Percentiles rank a stretch among this genome's conserved stretches.
Conservation (phyloP, 2,888 invertebrate genomes). For the Keiferia lycopersicella region DNA sequence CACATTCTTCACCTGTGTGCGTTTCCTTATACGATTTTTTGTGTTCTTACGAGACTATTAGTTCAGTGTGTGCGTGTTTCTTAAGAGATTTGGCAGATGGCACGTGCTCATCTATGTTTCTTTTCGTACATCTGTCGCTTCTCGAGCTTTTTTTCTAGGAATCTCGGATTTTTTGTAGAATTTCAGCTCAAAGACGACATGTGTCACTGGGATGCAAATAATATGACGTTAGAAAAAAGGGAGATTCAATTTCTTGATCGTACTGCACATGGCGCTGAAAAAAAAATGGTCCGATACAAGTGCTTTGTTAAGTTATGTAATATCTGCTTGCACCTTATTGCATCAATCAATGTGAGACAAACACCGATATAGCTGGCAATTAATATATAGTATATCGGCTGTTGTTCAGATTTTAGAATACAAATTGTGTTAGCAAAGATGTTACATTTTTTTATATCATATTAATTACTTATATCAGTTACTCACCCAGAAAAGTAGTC, state of each 20-base stretch:
- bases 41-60: conserved; percentile 50
- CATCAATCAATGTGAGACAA: conserved; percentile 31
- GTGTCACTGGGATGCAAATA: conserved; percentile 78
- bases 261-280: conserved; percentile 70
- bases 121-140: conserved; percentile 76
- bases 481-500: too few species aligned
- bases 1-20: conserved; percentile 51
- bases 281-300: conserved; percentile 72
- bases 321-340: conserved; percentile 70
- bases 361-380: neutral
- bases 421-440: neutral
- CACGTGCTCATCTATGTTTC: conserved; percentile 71
- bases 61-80: conserved; percentile 59
- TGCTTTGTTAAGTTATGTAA: conserved; percentile 61
- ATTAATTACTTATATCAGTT: too few species aligned
- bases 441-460: neutral
- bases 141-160: conserved; percentile 62
- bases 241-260: conserved; percentile 61
- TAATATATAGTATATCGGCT: neutral
- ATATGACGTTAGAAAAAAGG: conserved; percentile 65
- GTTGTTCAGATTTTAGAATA: neutral
- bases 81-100: conserved; percentile 80
- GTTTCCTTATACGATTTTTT: conserved; percentile 57
- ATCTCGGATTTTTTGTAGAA: conserved; percentile 53
- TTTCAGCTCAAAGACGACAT: conserved; percentile 55